A percentile compares a stretch with the other conserved stretches of the same genome.
phyloP scores from a whole-genome alignment of 2,797 vertebrate species.

The Avahi laniger region DNA sequence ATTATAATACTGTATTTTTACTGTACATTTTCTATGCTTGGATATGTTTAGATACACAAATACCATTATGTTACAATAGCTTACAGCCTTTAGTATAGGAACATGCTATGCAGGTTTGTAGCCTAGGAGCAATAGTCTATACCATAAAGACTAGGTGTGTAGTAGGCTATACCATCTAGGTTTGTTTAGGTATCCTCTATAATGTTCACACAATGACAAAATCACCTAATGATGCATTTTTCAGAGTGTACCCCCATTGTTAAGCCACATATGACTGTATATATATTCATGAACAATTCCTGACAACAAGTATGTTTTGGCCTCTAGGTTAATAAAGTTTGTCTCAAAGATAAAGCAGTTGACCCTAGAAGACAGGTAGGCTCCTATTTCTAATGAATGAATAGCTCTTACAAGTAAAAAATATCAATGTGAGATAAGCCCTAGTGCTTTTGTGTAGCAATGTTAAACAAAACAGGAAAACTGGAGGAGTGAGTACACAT shows the following conservation, averaged over 20 bases:
- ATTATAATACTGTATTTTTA: not conserved
- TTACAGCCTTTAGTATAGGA: not conserved
- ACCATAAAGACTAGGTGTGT: not conserved
- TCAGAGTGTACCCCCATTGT: not conserved
- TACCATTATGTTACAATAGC: not conserved
- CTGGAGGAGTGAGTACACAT: not conserved
- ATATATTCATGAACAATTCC: not conserved
- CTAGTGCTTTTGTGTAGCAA: not conserved
- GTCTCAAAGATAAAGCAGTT: not conserved
- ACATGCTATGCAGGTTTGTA: not conserved
- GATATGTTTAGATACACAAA: not conserved
- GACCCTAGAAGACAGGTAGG: not conserved
- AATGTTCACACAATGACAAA: not conserved
- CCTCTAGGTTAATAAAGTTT: not conserved
- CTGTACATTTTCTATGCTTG: not conserved
- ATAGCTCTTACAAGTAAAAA: not conserved
- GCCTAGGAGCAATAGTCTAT: not conserved
- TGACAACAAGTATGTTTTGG: not conserved
- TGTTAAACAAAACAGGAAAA: not conserved
- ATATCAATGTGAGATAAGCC: not conserved
- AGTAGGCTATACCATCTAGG: not conserved
- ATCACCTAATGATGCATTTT: not conserved
- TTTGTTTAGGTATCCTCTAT: not conserved
- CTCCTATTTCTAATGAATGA: slow-evolving; percentile 10
- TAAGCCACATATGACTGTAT: not conserved